These are phyloP conservation scores for Pardosa pseudoannulata DNA, from an alignment of 2,888 invertebrate species.

Conservation along the genomic window DNA sequence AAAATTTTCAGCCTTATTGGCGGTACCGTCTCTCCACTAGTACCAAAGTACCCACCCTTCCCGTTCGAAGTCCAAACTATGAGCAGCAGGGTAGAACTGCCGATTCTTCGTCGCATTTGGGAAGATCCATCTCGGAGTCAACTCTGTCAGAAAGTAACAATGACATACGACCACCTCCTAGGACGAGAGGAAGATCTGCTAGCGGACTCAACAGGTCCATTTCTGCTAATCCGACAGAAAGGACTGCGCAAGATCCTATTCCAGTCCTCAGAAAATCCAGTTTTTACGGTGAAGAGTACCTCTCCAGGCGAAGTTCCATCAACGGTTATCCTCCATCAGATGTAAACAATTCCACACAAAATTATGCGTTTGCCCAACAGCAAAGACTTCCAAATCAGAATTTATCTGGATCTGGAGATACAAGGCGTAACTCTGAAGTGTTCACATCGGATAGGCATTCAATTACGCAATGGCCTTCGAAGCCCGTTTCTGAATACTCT, in stretches of 20 bases:
- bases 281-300: background rate
- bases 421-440: background rate
- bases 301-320: background rate
- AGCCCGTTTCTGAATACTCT: background rate
- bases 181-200: slow-evolving; percentile 3
- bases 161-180: background rate
- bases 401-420: background rate
- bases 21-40: slow-evolving; percentile 50
- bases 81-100: background rate
- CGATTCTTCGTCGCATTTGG: background rate
- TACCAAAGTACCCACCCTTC: background rate
- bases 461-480: background rate
- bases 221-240: background rate
- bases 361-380: background rate
- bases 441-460: background rate
- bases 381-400: background rate
- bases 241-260: background rate
- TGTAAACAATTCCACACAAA: background rate
- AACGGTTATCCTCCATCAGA: background rate
- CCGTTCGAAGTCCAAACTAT: background rate
- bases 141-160: background rate
- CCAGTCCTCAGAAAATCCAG: background rate
- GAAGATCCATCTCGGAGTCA: slow-evolving; percentile 35
- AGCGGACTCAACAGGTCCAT: background rate
- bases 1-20: slow-evolving; percentile 62